Percentiles rank a stretch among this genome's conserved stretches.
Evolutionary conservation across 2,888 invertebrate species (phyloP).

Genomic region (Nymphalis urticae): DNA sequence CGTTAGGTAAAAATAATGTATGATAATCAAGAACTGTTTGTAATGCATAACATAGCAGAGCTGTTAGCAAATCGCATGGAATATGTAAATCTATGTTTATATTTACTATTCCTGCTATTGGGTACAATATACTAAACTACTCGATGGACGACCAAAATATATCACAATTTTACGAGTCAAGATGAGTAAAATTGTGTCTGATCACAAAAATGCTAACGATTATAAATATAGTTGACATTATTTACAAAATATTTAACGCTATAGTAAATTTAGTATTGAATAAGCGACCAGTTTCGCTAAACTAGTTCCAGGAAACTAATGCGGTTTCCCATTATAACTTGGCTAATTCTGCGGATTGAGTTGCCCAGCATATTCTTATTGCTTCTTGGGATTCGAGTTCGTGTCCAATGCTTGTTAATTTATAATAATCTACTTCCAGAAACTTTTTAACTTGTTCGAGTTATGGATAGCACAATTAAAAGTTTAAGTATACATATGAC

Average conservation of each 20-base stretch:
- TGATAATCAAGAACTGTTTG: too few species aligned
- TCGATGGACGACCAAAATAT: too few species aligned
- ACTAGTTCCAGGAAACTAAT: conserved; percentile 2
- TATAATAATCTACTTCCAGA: conserved; percentile 4
- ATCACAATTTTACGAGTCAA: too few species aligned
- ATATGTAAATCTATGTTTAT: too few species aligned
- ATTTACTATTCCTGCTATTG: too few species aligned
- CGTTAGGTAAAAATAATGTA: too few species aligned
- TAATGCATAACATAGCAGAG: too few species aligned
- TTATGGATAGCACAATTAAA: background rate
- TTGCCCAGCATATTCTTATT: conserved; percentile 4
- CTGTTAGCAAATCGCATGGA: too few species aligned
- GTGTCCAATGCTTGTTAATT: conserved; percentile 12
- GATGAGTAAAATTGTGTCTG: too few species aligned
- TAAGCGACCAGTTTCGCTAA: background rate
- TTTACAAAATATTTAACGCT: background rate
- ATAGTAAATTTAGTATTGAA: background rate
- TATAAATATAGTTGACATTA: background rate
- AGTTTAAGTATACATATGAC: background rate
- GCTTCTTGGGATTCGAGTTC: background rate
- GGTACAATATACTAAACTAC: too few species aligned
- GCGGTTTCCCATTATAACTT: conserved; percentile 9
- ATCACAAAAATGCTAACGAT: too few species aligned
- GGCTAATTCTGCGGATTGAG: conserved; percentile 10
- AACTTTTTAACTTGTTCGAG: background rate